These are phyloP conservation scores for Plagodis dolabraria DNA, from an alignment of 2,888 invertebrate genomes.

Conservation along the genomic window DNA sequence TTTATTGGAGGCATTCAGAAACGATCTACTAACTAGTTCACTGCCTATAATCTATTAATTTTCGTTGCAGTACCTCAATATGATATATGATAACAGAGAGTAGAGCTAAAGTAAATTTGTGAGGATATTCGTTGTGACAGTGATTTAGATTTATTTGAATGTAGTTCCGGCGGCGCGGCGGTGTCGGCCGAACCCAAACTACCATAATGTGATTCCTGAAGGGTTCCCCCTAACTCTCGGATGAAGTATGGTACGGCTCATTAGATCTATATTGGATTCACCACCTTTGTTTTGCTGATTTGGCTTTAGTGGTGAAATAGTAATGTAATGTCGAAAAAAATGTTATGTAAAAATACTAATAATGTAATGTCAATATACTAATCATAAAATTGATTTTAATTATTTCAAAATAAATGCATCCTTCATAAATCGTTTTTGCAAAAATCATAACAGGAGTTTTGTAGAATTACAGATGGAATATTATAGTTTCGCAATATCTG, in stretches of 20 bases:
- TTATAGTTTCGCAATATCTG: too few relatives aligned
- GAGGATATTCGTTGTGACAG: slow-evolving; percentile 41
- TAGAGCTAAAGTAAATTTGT: slow-evolving; percentile 29
- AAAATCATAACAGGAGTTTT: too few relatives aligned
- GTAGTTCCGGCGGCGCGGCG: slow-evolving; percentile 50
- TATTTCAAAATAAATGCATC: too few relatives aligned
- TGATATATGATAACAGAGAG: slow-evolving; percentile 16
- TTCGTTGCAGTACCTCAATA: slow-evolving; percentile 4
- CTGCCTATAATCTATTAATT: not conserved
- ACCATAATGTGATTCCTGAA: slow-evolving; percentile 62
- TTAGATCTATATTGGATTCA: slow-evolving; percentile 54
- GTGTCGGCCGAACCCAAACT: slow-evolving; percentile 53
- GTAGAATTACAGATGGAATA: too few relatives aligned
- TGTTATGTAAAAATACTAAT: too few relatives aligned
- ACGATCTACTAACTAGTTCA: too few relatives aligned
- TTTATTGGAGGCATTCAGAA: not conserved
- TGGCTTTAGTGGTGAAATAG: slow-evolving; percentile 3
- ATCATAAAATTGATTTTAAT: too few relatives aligned
- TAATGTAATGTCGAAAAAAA: not conserved
- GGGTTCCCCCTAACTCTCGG: slow-evolving; percentile 53
- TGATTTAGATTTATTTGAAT: slow-evolving; percentile 72
- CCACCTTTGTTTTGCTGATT: slow-evolving; percentile 18
- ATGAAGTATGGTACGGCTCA: slow-evolving; percentile 55
- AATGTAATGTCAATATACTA: not conserved
- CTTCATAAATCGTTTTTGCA: too few relatives aligned